These are phyloP conservation scores for Halichoerus grypus DNA, from an alignment of 2,113 vertebrate species.

Conservation along the genomic window DNA sequence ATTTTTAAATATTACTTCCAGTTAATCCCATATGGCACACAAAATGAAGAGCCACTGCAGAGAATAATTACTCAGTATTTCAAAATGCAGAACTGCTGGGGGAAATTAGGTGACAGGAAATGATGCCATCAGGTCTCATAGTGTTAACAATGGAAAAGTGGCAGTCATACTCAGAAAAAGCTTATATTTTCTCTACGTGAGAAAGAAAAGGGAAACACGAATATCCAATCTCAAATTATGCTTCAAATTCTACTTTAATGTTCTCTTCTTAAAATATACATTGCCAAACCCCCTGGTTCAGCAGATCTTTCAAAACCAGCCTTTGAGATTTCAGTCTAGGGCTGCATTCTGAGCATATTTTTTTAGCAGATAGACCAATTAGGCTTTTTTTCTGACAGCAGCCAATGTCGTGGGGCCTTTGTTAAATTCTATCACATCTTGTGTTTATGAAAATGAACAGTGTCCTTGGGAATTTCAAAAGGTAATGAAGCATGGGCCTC, in stretches of 20 bases:
- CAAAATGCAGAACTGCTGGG: not conserved
- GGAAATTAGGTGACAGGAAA: not conserved
- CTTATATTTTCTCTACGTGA: not conserved
- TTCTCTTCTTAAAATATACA: slow-evolving; percentile 37
- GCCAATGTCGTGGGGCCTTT: not conserved
- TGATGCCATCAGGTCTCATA: not conserved
- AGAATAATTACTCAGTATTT: slow-evolving; percentile 46
- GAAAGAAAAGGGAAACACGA: not conserved
- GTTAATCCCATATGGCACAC: not conserved
- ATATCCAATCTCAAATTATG: not conserved
- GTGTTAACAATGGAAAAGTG: not conserved
- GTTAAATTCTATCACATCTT: slow-evolving; percentile 68
- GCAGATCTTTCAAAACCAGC: slow-evolving; percentile 53
- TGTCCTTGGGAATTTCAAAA: slow-evolving; percentile 55
- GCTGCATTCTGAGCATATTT: not conserved
- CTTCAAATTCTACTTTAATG: not conserved
- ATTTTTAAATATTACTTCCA: slow-evolving; percentile 57
- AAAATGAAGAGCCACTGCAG: slow-evolving; percentile 22
- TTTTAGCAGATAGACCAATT: slow-evolving; percentile 49
- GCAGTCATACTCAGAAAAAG: not conserved
- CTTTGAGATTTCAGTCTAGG: slow-evolving; percentile 15
- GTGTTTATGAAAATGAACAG: slow-evolving; percentile 65
- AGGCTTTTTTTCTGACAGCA: slow-evolving; percentile 52
- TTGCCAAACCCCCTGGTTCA: not conserved
- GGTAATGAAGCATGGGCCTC: not conserved